Percentiles rank a stretch among this genome's conserved stretches.
Conservation (phyloP, 2,113 vertebrate species). For the Nanorana parkeri region DNA sequence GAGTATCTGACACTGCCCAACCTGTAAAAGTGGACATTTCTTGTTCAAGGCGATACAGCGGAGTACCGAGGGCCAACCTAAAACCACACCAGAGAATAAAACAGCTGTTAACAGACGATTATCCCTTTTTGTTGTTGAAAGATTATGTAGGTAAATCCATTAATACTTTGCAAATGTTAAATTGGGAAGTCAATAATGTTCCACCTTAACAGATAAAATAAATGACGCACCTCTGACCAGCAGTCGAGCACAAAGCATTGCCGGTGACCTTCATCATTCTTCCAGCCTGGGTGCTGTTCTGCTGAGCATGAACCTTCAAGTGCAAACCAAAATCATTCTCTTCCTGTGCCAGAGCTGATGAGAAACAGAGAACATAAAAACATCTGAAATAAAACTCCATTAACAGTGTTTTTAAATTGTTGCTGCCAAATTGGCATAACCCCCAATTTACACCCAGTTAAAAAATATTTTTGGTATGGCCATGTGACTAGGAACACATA, state of each 20-base stretch:
- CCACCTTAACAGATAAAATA: not conserved
- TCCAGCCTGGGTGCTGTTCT: constrained; percentile 76
- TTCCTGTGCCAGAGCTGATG: constrained; percentile 78
- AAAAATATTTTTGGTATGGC: too few relatives aligned
- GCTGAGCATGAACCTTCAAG: constrained; percentile 79
- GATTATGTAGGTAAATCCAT: not conserved
- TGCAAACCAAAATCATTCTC: constrained; percentile 86
- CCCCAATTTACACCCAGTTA: too few relatives aligned
- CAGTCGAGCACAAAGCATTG: constrained; percentile 79
- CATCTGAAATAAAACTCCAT: constrained; percentile 44
- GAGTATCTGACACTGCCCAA: constrained; percentile 78
- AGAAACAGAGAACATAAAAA: constrained; percentile 34
- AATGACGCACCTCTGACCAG: constrained; percentile 78
- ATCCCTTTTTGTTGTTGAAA: not conserved
- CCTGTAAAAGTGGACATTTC: constrained; percentile 83
- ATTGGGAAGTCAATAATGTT: not conserved
- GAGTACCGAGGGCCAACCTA: constrained; percentile 77
- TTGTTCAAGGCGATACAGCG: constrained; percentile 80
- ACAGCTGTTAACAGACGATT: not conserved
- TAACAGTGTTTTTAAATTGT: too few relatives aligned
- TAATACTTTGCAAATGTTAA: not conserved
- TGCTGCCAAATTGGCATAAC: too few relatives aligned
- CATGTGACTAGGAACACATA: too few relatives aligned
- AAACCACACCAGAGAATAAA: not conserved
- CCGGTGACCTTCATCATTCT: constrained; percentile 85